Conservation (phyloP, 2,888 invertebrate genomes). For the Cyclophora punctaria region DNA sequence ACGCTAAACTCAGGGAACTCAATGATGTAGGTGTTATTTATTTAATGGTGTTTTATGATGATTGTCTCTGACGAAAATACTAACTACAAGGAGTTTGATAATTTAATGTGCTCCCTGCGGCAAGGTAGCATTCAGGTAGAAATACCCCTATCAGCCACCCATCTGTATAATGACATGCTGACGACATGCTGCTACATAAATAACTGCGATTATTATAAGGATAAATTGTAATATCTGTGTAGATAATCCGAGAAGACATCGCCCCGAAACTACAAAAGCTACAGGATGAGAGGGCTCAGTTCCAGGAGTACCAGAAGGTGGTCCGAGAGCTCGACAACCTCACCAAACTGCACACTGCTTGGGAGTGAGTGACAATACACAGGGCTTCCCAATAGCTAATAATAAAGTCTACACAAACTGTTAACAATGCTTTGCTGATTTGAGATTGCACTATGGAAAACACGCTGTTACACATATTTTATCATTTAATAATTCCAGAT, state of each 20-base stretch:
- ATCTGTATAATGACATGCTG: too few relatives aligned
- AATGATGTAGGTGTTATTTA: conserved; percentile 73
- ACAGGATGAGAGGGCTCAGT: conserved; percentile 88
- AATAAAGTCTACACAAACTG: background rate
- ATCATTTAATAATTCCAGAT: conserved; percentile 31
- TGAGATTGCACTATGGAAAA: background rate
- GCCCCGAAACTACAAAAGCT: conserved; percentile 91
- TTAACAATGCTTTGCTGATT: background rate
- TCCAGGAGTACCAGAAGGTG: conserved; percentile 90
- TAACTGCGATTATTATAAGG: too few relatives aligned
- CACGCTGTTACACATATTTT: background rate
- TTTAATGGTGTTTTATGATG: too few relatives aligned
- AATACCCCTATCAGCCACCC: too few relatives aligned
- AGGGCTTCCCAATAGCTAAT: background rate
- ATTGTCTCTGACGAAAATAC: too few relatives aligned
- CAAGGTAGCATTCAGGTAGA: too few relatives aligned
- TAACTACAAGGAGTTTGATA: too few relatives aligned
- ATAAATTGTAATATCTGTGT: too few relatives aligned
- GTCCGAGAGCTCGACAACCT: conserved; percentile 89
- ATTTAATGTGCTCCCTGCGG: too few relatives aligned
- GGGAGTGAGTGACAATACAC: conserved; percentile 74
- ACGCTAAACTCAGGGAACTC: conserved; percentile 90
- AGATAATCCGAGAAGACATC: conserved; percentile 88
- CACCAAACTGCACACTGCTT: conserved; percentile 82
- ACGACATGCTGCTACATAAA: too few relatives aligned